Conservation (phyloP, 1,140 invertebrate species). For the Drosophila willistoni region DNA sequence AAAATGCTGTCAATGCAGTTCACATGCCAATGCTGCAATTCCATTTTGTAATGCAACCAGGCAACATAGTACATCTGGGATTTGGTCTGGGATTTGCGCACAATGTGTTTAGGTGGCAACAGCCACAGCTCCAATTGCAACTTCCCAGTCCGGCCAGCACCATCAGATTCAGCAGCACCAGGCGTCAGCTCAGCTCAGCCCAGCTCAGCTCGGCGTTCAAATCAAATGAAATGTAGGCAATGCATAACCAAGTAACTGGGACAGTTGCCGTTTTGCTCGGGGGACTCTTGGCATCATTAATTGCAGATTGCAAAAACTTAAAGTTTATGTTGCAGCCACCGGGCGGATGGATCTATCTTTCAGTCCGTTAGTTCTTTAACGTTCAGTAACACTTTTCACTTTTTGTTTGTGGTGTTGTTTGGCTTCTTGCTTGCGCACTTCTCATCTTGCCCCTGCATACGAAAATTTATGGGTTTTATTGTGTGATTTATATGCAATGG, state of each 20-base stretch:
- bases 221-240: conserved; percentile 54
- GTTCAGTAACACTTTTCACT: conserved; percentile 4
- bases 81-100: conserved; percentile 72
- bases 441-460: conserved; percentile 66
- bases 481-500: conserved; percentile 77
- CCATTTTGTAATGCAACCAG: conserved; percentile 32
- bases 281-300: conserved; percentile 44
- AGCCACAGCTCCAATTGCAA: conserved; percentile 1
- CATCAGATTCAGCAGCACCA: conserved; percentile 4
- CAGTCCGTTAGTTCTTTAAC: conserved; percentile 11
- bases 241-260: conserved; percentile 41
- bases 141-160: neutral
- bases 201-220: conserved; percentile 44
- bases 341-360: neutral
- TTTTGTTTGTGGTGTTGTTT: conserved; percentile 25
- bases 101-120: conserved; percentile 73
- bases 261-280: conserved; percentile 8
- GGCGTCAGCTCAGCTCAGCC: neutral
- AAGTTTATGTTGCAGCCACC: conserved; percentile 1
- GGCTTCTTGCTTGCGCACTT: conserved; percentile 35
- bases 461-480: conserved; percentile 80
- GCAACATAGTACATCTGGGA: conserved; percentile 64
- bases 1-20: conserved; percentile 78
- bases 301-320: conserved; percentile 41
- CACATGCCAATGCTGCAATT: conserved; percentile 64